A percentile compares a stretch with the other conserved stretches of the same genome.
These are phyloP conservation scores for Pan paniscus DNA, from an alignment of 2,113 vertebrate genomes.

Conservation along the genomic window DNA sequence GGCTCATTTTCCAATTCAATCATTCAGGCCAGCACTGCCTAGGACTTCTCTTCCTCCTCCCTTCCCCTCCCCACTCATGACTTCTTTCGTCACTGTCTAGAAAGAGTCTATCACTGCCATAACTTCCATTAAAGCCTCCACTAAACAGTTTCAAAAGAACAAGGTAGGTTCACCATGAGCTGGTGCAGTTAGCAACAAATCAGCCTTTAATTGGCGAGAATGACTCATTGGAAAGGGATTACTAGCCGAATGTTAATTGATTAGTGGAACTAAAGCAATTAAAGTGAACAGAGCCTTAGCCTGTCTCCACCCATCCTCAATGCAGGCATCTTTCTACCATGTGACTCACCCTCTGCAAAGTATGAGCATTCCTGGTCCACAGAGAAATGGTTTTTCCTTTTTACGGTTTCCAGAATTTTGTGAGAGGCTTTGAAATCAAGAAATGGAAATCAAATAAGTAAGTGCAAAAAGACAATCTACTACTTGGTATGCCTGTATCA, in stretches of 20 bases:
- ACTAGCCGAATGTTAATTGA: conserved; percentile 76
- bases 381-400: not conserved
- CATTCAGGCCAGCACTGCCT: conserved; percentile 72
- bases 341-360: accelerated
- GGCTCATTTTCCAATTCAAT: conserved; percentile 81
- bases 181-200: conserved; percentile 73
- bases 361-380: not conserved
- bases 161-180: conserved; percentile 69
- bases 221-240: conserved; percentile 69
- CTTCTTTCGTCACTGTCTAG: conserved; percentile 78
- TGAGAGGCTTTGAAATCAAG: not conserved
- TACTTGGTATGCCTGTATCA: not conserved
- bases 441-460: not conserved
- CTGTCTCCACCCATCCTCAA: not conserved
- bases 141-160: conserved; percentile 71
- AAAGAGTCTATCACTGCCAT: conserved; percentile 71
- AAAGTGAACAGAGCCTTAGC: not conserved
- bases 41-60: conserved; percentile 34
- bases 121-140: conserved; percentile 71
- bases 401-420: not conserved
- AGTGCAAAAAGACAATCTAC: too few relatives aligned
- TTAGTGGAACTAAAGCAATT: conserved; percentile 55
- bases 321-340: not conserved
- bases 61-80: not conserved
- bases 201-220: conserved; percentile 74